phyloP scores from a whole-genome alignment of 2,113 vertebrate genomes.

The Cynocephalus volans region DNA sequence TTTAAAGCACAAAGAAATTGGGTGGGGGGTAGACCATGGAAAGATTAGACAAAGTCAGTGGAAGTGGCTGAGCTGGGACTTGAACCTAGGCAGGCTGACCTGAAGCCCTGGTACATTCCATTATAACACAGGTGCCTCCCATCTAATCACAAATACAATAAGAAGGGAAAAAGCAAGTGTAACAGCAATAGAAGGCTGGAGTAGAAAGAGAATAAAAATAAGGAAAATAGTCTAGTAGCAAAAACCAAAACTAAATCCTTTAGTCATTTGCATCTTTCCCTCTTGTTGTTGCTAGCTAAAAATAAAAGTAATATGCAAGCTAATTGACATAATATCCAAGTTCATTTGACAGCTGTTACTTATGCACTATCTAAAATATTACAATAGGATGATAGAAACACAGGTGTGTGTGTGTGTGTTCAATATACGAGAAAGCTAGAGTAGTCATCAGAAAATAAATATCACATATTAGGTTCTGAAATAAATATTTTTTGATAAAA shows the following conservation, averaged over 20 bases:
- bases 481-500: neutral
- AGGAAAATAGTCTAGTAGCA: conserved; percentile 11
- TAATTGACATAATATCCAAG: neutral
- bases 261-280: neutral
- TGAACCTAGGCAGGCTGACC: neutral
- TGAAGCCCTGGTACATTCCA: neutral
- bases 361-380: neutral
- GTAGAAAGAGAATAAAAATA: neutral
- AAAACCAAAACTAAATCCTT: neutral
- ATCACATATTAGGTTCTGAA: neutral
- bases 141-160: neutral
- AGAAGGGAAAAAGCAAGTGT: neutral
- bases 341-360: conserved; percentile 3
- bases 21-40: neutral
- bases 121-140: neutral
- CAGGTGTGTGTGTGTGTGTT: neutral
- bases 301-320: conserved; percentile 16
- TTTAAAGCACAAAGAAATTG: neutral
- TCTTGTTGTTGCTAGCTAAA: conserved; percentile 17
- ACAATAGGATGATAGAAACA: neutral
- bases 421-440: neutral
- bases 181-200: neutral
- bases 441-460: neutral
- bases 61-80: neutral
- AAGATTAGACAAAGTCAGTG: neutral